Percentiles rank a stretch among this genome's conserved stretches.
Evolutionary conservation across 2,888 invertebrate species (phyloP).

Genomic region (Chouioia cunea): DNA sequence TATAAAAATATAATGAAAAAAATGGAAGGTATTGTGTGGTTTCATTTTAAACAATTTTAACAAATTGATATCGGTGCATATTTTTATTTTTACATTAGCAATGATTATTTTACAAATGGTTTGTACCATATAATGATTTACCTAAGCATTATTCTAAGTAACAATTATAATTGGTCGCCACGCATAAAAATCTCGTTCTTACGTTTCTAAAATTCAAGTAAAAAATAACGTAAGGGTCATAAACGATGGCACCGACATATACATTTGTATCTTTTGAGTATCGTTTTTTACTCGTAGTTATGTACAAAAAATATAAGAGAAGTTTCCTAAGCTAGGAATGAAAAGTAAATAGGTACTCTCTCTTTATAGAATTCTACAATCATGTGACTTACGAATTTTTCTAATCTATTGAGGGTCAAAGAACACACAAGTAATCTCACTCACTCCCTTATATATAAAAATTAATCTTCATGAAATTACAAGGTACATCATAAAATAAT

Average conservation of each 20-base stretch:
- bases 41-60: slow-evolving; percentile 33
- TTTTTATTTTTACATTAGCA: slow-evolving; percentile 46
- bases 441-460: slow-evolving; percentile 39
- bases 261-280: neutral
- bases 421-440: slow-evolving; percentile 17
- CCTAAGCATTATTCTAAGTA: slow-evolving; percentile 36
- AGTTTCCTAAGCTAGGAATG: slow-evolving; percentile 30
- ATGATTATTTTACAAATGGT: slow-evolving; percentile 45
- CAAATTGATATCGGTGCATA: slow-evolving; percentile 43
- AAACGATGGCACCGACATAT: slow-evolving; percentile 26
- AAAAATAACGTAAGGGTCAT: slow-evolving; percentile 19
- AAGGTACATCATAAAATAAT: slow-evolving; percentile 13
- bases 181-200: slow-evolving; percentile 38
- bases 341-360: slow-evolving; percentile 29
- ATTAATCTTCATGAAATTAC: slow-evolving; percentile 21
- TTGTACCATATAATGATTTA: slow-evolving; percentile 33
- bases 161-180: slow-evolving; percentile 38
- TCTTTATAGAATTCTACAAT: slow-evolving; percentile 35
- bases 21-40: slow-evolving; percentile 30
- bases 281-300: slow-evolving; percentile 33
- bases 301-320: slow-evolving; percentile 40
- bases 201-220: slow-evolving; percentile 27
- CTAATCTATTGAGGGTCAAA: slow-evolving; percentile 31
- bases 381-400: slow-evolving; percentile 19
- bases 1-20: slow-evolving; percentile 75